Conservation (phyloP, 2,888 invertebrate species). For the Stomorhina lunata region DNA sequence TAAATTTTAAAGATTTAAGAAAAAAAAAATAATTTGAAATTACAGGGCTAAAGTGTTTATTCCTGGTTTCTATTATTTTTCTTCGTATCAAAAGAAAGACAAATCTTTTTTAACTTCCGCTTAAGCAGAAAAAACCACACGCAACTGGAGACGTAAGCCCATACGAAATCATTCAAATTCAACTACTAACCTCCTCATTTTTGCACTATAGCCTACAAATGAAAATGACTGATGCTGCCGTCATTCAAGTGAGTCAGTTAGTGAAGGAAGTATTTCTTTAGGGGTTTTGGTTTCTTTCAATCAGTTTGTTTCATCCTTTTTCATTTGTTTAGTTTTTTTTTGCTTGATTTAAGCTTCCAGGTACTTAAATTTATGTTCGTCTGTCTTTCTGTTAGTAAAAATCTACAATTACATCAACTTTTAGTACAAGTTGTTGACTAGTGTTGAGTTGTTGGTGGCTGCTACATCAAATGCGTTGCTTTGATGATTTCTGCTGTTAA, state of each 20-base stretch:
- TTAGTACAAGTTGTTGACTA: too few species aligned
- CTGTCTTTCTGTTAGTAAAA: neutral
- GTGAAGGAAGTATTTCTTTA: slow-evolving; percentile 33
- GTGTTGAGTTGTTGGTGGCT: neutral
- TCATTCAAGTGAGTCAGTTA: neutral
- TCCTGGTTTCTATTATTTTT: neutral
- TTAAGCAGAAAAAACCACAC: slow-evolving; percentile 47
- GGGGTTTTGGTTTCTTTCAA: slow-evolving; percentile 27
- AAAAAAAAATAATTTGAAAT: slow-evolving; percentile 19
- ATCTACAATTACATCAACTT: neutral
- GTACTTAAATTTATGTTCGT: neutral
- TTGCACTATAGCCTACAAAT: neutral
- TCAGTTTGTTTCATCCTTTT: slow-evolving; percentile 30
- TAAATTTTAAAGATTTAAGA: neutral
- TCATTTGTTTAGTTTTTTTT: neutral
- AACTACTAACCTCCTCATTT: slow-evolving; percentile 47
- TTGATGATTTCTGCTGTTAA: slow-evolving; percentile 12
- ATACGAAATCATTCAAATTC: neutral
- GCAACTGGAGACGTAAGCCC: slow-evolving; percentile 41
- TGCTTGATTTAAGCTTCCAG: neutral
- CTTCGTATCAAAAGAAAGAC: neutral
- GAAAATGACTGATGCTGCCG: too few species aligned
- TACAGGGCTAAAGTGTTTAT: slow-evolving; percentile 29
- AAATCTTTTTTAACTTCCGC: slow-evolving; percentile 35
- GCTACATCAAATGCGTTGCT: neutral